Evolutionary conservation across 2,888 invertebrate species (phyloP).

Genomic region (Drosophila meridionalis): DNA sequence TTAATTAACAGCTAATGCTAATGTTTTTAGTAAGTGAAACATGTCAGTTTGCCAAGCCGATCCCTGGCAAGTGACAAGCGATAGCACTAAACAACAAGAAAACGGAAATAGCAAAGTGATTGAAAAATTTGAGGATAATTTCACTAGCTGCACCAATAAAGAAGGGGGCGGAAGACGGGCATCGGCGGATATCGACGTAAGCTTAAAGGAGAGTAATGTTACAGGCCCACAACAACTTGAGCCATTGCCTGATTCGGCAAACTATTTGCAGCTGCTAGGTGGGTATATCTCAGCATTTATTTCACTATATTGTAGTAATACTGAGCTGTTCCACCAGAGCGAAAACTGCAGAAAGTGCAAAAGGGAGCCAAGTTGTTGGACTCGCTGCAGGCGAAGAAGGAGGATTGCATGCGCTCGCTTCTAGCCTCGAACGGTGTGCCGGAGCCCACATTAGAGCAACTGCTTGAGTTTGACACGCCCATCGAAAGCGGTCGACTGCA

Average conservation of each 20-base stretch:
- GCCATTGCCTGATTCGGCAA: conserved; percentile 85
- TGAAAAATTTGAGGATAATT: conserved; percentile 66
- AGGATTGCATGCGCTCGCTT: conserved; percentile 86
- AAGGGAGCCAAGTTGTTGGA: conserved; percentile 85
- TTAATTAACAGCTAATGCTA: conserved; percentile 18
- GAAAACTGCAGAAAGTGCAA: conserved; percentile 86
- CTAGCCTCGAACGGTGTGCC: conserved; percentile 78
- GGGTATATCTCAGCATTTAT: conserved; percentile 31
- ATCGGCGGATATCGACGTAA: conserved; percentile 11
- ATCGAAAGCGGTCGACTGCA: conserved; percentile 84
- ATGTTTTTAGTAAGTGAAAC: conserved; percentile 50
- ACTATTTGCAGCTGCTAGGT: conserved; percentile 88
- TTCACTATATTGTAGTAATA: background rate
- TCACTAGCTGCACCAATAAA: conserved; percentile 35
- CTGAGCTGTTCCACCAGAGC: conserved; percentile 65
- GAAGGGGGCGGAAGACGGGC: conserved; percentile 8
- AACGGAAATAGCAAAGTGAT: conserved; percentile 30
- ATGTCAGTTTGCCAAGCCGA: conserved; percentile 70
- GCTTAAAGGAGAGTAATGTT: conserved; percentile 32
- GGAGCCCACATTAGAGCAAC: conserved; percentile 54
- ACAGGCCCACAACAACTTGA: conserved; percentile 51
- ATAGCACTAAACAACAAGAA: conserved; percentile 34
- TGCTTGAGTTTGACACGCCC: conserved; percentile 85
- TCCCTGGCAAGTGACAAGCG: conserved; percentile 66
- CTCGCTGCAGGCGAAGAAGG: conserved; percentile 86